Percentiles rank a stretch among this genome's conserved stretches.
Evolutionary conservation across 2,113 vertebrate species (phyloP).

Genomic region (Grammomys dolichurus): DNA sequence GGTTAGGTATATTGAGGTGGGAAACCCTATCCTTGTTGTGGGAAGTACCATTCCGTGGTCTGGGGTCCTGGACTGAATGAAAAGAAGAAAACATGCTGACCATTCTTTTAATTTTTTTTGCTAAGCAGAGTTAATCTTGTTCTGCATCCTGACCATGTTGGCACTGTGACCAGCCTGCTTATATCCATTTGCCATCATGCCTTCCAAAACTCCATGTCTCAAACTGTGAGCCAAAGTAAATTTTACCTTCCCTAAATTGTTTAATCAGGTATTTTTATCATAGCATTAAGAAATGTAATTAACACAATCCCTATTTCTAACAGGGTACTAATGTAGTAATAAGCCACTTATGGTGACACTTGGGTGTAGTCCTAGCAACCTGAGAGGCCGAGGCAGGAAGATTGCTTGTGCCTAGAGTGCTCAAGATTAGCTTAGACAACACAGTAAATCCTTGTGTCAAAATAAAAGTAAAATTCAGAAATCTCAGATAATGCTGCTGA

Average conservation of each 20-base stretch:
- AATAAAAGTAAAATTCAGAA: background rate
- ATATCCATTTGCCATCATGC: no score
- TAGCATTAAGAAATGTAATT: background rate
- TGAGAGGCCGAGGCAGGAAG: background rate
- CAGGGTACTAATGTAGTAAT: background rate
- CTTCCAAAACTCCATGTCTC: background rate
- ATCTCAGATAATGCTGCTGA: background rate
- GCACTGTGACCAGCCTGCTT: no score
- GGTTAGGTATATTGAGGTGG: background rate
- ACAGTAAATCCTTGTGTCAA: background rate
- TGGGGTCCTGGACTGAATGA: no score
- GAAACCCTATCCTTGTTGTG: background rate
- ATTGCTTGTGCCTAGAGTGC: background rate
- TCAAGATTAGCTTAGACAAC: background rate
- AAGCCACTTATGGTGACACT: background rate
- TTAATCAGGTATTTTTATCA: background rate
- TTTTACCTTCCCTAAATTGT: background rate
- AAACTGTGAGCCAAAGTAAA: no score
- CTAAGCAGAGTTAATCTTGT: accelerated
- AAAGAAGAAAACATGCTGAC: background rate
- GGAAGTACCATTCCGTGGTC: background rate
- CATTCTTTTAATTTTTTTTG: no score
- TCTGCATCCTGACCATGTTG: background rate
- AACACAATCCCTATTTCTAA: background rate
- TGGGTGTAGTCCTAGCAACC: background rate